Conservation (phyloP, 2,113 vertebrate species). For the Oriolus oriolus region DNA sequence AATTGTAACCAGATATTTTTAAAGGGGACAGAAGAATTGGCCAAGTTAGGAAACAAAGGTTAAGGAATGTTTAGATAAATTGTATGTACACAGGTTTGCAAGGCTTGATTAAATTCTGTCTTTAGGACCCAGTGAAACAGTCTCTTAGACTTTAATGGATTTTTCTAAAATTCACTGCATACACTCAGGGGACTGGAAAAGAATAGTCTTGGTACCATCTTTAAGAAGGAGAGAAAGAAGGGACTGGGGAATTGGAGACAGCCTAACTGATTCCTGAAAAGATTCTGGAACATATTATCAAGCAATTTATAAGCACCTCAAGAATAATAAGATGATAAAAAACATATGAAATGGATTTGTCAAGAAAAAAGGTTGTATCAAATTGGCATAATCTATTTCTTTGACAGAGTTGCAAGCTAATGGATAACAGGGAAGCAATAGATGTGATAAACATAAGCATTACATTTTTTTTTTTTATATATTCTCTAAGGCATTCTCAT, state of each 20-base stretch:
- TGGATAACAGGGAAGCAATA: slow-evolving; percentile 38
- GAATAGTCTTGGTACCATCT: not conserved
- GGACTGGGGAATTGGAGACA: not conserved
- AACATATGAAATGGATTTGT: slow-evolving; percentile 45
- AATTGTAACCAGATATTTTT: not conserved
- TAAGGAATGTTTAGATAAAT: not conserved
- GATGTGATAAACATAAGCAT: slow-evolving; percentile 10
- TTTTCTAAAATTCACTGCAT: not conserved
- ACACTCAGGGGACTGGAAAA: not conserved
- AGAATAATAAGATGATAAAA: slow-evolving; percentile 47
- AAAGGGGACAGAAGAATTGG: not conserved
- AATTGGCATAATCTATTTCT: slow-evolving; percentile 19
- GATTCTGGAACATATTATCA: slow-evolving; percentile 52
- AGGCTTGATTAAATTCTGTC: not conserved
- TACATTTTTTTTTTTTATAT: not conserved
- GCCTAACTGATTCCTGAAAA: slow-evolving; percentile 13
- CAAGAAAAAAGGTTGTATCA: slow-evolving; percentile 7
- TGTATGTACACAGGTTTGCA: not conserved
- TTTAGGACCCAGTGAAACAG: not conserved
- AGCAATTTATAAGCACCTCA: slow-evolving; percentile 48
- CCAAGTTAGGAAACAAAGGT: not conserved
- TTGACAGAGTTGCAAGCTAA: slow-evolving; percentile 41
- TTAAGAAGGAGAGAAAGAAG: slow-evolving; percentile 35
- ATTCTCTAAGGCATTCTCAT: not conserved
- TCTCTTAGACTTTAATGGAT: not conserved